Evolutionary conservation across 2,888 invertebrate genomes (phyloP).

Genomic region (Drosophila pegasa): DNA sequence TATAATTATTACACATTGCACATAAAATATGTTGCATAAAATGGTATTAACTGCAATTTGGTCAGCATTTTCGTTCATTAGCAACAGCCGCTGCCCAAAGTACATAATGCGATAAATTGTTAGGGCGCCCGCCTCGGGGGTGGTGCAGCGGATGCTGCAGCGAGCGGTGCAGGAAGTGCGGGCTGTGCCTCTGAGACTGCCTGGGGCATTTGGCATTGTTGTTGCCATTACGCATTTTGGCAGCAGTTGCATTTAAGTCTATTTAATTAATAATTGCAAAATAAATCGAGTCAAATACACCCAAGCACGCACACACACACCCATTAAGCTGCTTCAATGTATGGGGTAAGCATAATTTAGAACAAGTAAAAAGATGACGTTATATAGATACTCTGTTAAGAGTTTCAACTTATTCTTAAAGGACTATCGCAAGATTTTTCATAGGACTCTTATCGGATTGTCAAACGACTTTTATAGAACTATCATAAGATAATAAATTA

Average conservation of each 20-base stretch:
- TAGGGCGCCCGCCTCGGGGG: slow-evolving; percentile 1
- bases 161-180: background rate
- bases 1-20: slow-evolving; percentile 61
- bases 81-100: slow-evolving; percentile 48
- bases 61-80: slow-evolving; percentile 63
- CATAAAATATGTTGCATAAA: slow-evolving; percentile 71
- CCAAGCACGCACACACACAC: slow-evolving; percentile 15
- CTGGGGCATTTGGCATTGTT: slow-evolving; percentile 41
- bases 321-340: slow-evolving; percentile 3
- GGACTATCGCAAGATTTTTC: background rate
- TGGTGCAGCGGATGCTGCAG: background rate
- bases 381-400: background rate
- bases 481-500: background rate
- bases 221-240: slow-evolving; percentile 51
- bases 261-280: slow-evolving; percentile 68
- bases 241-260: slow-evolving; percentile 65
- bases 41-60: slow-evolving; percentile 52
- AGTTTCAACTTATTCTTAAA: background rate
- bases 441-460: background rate
- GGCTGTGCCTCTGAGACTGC: slow-evolving; percentile 1
- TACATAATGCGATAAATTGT: slow-evolving; percentile 49
- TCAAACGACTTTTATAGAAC: background rate
- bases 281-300: slow-evolving; percentile 60
- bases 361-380: slow-evolving; percentile 21
- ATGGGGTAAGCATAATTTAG: slow-evolving; percentile 51